Percentiles rank a stretch among this genome's conserved stretches.
Evolutionary conservation across 2,113 vertebrate genomes (phyloP).

Genomic region (Nibea albiflora): DNA sequence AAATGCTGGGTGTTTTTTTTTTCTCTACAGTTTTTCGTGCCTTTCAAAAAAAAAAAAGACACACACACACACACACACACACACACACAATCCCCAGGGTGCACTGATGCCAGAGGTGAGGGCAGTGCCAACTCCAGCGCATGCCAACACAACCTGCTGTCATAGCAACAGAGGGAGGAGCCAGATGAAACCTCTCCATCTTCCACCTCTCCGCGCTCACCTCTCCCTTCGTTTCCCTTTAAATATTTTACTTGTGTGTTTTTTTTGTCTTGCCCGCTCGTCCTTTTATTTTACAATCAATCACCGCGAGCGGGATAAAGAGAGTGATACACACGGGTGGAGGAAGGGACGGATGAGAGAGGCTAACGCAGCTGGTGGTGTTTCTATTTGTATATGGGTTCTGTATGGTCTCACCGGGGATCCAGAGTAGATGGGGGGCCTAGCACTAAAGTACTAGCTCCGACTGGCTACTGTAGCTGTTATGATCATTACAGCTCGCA

Average conservation of each 20-base stretch:
- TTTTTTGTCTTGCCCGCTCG: constrained; percentile 6
- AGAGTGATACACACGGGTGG: neutral
- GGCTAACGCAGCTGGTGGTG: constrained; percentile 7
- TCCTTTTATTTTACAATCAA: constrained; percentile 6
- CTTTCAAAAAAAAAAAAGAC: neutral
- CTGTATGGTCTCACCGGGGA: neutral
- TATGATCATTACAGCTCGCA: constrained; percentile 27
- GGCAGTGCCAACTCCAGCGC: constrained; percentile 79
- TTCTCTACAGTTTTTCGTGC: neutral
- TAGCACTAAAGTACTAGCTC: neutral
- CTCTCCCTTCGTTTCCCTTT: constrained; percentile 1
- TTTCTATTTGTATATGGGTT: constrained; percentile 17
- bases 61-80: constrained; percentile 35
- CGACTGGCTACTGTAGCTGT: neutral
- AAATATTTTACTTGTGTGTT: neutral
- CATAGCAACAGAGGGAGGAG: constrained; percentile 84
- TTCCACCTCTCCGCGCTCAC: constrained; percentile 27
- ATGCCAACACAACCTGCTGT: constrained; percentile 85
- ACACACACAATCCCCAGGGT: constrained; percentile 70
- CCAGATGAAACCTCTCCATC: constrained; percentile 71
- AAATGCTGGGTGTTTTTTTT: neutral
- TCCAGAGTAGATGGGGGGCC: neutral
- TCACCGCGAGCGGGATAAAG: neutral
- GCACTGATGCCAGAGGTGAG: constrained; percentile 82
- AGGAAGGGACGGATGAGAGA: constrained; percentile 9